A percentile compares a stretch with the other conserved stretches of the same genome.
Conservation (phyloP, 2,888 invertebrate genomes). For the Holacanthella duospinosa region DNA sequence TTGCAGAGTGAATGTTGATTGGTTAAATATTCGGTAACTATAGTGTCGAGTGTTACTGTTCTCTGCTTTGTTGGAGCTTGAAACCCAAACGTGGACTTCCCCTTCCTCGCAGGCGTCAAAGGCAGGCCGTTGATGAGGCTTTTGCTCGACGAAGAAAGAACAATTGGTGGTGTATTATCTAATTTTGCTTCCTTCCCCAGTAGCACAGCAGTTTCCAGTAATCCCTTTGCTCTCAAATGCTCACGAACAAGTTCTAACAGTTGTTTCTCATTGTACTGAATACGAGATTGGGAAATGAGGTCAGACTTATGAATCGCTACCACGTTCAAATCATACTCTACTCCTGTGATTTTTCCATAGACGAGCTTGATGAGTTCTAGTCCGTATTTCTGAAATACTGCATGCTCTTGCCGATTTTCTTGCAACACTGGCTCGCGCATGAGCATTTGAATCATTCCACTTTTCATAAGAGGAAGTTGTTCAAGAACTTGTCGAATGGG, state of each 20-base stretch:
- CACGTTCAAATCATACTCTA: constrained; percentile 40
- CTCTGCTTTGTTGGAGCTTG: not conserved
- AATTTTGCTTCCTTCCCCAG: constrained; percentile 63
- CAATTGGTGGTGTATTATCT: constrained; percentile 41
- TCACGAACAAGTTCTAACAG: constrained; percentile 81
- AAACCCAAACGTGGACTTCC: not conserved
- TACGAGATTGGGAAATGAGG: constrained; percentile 65
- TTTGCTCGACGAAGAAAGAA: constrained; percentile 40
- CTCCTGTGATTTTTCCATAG: constrained; percentile 62
- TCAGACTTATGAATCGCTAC: constrained; percentile 11
- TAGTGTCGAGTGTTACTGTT: constrained; percentile 68
- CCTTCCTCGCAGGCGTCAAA: not conserved
- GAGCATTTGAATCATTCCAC: constrained; percentile 51
- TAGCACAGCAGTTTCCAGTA: constrained; percentile 58
- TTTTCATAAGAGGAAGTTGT: constrained; percentile 28
- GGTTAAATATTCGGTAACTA: constrained; percentile 90
- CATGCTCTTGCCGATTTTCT: constrained; percentile 90
- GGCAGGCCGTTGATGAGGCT: not conserved
- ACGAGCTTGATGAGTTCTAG: constrained; percentile 78
- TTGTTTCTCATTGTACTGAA: constrained; percentile 88
- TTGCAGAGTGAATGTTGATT: constrained; percentile 97
- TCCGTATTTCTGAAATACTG: constrained; percentile 89
- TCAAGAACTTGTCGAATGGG: constrained; percentile 33
- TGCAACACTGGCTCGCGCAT: constrained; percentile 95
- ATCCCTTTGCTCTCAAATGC: constrained; percentile 68